Percentiles rank a stretch among this genome's conserved stretches.
Evolutionary conservation across 1,140 invertebrate species (phyloP).

Genomic region (Rhopalosiphum maidis): DNA sequence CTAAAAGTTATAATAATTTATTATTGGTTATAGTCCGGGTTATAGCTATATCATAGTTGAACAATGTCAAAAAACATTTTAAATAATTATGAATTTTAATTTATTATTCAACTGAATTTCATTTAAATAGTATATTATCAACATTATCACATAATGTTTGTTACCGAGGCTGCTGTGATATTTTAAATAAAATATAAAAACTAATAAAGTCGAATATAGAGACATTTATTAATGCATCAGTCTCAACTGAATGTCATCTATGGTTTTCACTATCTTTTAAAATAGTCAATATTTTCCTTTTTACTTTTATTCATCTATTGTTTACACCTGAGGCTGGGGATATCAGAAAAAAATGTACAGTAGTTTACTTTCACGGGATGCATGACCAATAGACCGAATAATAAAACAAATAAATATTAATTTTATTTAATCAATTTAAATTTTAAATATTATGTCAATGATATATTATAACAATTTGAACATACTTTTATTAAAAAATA

Average conservation of each 20-base stretch:
- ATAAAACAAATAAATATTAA: conserved; percentile 26
- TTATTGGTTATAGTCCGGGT: neutral
- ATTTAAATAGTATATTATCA: neutral
- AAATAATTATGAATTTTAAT: neutral
- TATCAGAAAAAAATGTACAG: neutral
- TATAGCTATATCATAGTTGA: neutral
- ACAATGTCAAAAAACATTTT: neutral
- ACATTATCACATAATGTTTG: neutral
- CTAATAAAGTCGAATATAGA: neutral
- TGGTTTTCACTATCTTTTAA: conserved; percentile 37
- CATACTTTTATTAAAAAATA: neutral
- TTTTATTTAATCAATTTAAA: neutral
- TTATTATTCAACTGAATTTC: neutral
- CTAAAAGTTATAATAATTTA: neutral
- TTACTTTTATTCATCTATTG: neutral
- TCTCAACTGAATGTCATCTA: neutral
- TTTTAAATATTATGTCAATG: neutral
- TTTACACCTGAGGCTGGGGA: neutral
- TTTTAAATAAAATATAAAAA: conserved; percentile 19
- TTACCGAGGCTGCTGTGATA: neutral
- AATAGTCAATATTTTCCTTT: neutral
- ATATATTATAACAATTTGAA: neutral
- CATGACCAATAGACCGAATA: conserved; percentile 41
- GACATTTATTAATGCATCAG: neutral
- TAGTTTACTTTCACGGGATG: conserved; percentile 47